Conservation (phyloP, 1,140 invertebrate genomes). For the Colletes latitarsis region DNA sequence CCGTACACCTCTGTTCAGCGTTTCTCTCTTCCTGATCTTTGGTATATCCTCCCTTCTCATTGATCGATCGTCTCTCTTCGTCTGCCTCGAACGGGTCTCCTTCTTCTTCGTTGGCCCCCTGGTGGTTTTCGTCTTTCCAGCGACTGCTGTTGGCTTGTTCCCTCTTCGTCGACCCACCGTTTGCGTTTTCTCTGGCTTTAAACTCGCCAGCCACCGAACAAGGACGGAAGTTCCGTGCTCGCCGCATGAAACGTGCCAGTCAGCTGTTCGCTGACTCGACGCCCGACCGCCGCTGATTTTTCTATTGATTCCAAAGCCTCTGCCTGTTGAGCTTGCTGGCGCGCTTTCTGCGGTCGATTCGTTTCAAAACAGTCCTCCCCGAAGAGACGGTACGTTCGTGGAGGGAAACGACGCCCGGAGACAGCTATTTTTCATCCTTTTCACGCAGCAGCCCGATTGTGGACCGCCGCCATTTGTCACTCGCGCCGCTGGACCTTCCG, state of each 20-base stretch:
- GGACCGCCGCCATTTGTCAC: neutral
- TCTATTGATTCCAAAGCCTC: neutral
- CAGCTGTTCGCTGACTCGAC: constrained; percentile 42
- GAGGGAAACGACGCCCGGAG: neutral
- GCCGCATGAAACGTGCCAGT: constrained; percentile 31
- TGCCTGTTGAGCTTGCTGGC: neutral
- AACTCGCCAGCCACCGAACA: neutral
- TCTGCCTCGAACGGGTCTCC: constrained; percentile 9
- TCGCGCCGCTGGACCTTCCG: neutral
- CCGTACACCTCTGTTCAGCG: constrained; percentile 7
- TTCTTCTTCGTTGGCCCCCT: constrained; percentile 11
- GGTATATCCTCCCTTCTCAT: constrained; percentile 25
- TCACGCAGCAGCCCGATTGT: neutral
- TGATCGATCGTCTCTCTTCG: constrained; percentile 38
- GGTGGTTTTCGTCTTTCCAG: neutral
- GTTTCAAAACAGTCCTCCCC: neutral
- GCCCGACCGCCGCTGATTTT: neutral
- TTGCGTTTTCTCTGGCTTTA: constrained; percentile 19
- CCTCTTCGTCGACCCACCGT: neutral
- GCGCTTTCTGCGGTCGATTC: neutral
- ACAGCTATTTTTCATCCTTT: neutral
- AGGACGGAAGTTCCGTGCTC: constrained; percentile 4
- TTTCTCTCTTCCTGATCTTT: constrained; percentile 29
- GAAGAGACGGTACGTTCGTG: neutral
- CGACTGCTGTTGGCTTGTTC: constrained; percentile 10